A percentile compares a stretch with the other conserved stretches of the same genome.
Conservation (phyloP, 2,797 vertebrate species). For the Ambastaia sidthimunki region DNA sequence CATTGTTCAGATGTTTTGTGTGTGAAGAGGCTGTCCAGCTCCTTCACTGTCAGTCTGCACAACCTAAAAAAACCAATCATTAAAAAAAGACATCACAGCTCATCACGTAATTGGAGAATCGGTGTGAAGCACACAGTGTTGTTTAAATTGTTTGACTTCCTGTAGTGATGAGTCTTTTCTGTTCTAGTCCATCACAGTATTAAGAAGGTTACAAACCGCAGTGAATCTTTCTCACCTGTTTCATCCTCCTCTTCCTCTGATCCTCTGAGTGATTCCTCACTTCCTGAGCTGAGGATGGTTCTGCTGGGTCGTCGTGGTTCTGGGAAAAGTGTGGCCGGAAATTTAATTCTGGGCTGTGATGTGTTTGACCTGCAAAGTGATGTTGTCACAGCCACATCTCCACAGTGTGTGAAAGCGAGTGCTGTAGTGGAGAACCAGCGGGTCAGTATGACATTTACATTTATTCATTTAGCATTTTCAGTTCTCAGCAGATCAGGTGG, state of each 20-base stretch:
- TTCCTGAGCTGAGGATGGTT: constrained; percentile 74
- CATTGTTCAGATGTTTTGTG: too few relatives aligned
- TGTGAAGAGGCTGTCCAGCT: too few relatives aligned
- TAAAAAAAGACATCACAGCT: too few relatives aligned
- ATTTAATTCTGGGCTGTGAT: constrained; percentile 70
- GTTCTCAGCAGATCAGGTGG: too few relatives aligned
- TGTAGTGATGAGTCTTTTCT: background rate
- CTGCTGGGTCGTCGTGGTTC: constrained; percentile 74
- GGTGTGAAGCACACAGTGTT: too few relatives aligned
- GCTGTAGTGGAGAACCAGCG: background rate
- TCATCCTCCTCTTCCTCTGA: constrained; percentile 26
- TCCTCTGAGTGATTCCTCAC: background rate
- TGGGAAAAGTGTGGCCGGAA: constrained; percentile 78
- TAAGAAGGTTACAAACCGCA: background rate
- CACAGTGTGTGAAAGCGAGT: constrained; percentile 61
- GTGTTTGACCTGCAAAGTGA: constrained; percentile 64
- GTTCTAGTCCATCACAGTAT: constrained; percentile 8
- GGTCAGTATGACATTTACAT: constrained; percentile 60
- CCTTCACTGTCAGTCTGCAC: too few relatives aligned
- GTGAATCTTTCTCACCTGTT: background rate
- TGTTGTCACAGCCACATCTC: constrained; percentile 63
- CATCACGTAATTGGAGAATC: too few relatives aligned
- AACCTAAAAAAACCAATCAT: too few relatives aligned
- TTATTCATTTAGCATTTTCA: too few relatives aligned
- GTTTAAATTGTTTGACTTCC: background rate